Evolutionary conservation across 2,797 vertebrate species (phyloP).

Genomic region (Enteromius anoplus): DNA sequence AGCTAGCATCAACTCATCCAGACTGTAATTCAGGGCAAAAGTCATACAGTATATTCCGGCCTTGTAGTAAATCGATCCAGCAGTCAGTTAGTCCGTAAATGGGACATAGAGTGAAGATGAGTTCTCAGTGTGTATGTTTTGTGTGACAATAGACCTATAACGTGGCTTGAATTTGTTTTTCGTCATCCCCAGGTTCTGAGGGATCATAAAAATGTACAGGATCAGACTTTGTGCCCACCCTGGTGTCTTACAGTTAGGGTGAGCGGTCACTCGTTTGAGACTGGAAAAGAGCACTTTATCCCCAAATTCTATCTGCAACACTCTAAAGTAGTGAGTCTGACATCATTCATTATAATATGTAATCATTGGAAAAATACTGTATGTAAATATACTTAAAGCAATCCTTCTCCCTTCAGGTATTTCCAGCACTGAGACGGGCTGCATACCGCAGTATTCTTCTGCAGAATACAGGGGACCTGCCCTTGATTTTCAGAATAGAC

Average conservation of each 20-base stretch:
- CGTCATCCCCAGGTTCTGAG: slow-evolving; percentile 70
- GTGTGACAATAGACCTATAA: neutral
- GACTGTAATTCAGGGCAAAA: neutral
- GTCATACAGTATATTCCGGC: neutral
- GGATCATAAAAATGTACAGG: slow-evolving; percentile 73
- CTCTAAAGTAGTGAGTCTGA: slow-evolving; percentile 77
- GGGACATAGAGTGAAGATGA: neutral
- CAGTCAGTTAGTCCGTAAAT: neutral
- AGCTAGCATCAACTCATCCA: neutral
- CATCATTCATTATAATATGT: neutral
- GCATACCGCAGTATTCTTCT: slow-evolving; percentile 83
- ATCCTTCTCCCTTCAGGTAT: slow-evolving; percentile 73
- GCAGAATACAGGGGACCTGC: slow-evolving; percentile 78
- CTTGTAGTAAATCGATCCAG: neutral
- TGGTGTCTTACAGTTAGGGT: slow-evolving; percentile 87
- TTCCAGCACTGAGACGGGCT: slow-evolving; percentile 76
- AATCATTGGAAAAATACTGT: neutral
- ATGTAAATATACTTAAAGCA: neutral
- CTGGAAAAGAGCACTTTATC: slow-evolving; percentile 75
- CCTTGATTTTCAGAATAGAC: slow-evolving; percentile 81
- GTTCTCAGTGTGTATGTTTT: neutral
- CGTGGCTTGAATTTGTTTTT: neutral
- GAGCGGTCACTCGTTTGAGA: slow-evolving; percentile 82
- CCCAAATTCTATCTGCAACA: slow-evolving; percentile 80
- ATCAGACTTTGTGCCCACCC: slow-evolving; percentile 79